Percentiles rank a stretch among this genome's conserved stretches.
Evolutionary conservation across 2,797 vertebrate species (phyloP).

Genomic region (Bovichtus variegatus): DNA sequence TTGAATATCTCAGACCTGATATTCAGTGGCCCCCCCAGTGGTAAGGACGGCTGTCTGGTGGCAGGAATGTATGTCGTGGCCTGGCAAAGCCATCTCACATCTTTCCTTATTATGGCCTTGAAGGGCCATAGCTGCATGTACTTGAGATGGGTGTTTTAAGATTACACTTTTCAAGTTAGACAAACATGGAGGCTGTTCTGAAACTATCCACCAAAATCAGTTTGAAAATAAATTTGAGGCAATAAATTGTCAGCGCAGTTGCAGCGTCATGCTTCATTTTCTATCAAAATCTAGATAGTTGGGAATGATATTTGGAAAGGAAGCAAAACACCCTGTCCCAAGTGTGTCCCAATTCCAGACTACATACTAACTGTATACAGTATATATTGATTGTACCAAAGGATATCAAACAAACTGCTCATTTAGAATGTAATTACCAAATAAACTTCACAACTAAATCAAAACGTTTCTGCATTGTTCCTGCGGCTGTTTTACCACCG

Average conservation of each 20-base stretch:
- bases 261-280: not conserved
- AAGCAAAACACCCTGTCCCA: not conserved
- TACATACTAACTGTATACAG: not conserved
- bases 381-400: not conserved
- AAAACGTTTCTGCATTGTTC: not conserved
- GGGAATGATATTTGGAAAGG: not conserved
- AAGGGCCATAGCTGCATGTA: not conserved
- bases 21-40: not conserved
- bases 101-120: not conserved
- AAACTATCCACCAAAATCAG: not conserved
- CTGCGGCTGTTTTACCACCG: not conserved
- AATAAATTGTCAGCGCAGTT: not conserved
- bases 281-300: too few species aligned
- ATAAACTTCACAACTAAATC: too few species aligned
- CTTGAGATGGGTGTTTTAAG: not conserved
- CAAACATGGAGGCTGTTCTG: not conserved
- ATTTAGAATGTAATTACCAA: too few species aligned
- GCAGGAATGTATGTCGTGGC: slow-evolving; percentile 9
- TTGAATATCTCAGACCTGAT: not conserved
- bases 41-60: not conserved
- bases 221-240: not conserved
- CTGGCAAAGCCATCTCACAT: not conserved
- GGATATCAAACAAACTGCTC: too few species aligned
- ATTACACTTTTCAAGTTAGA: not conserved
- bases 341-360: not conserved